phyloP scores from a whole-genome alignment of 2,888 invertebrate genomes.

The Perdita meconis region DNA sequence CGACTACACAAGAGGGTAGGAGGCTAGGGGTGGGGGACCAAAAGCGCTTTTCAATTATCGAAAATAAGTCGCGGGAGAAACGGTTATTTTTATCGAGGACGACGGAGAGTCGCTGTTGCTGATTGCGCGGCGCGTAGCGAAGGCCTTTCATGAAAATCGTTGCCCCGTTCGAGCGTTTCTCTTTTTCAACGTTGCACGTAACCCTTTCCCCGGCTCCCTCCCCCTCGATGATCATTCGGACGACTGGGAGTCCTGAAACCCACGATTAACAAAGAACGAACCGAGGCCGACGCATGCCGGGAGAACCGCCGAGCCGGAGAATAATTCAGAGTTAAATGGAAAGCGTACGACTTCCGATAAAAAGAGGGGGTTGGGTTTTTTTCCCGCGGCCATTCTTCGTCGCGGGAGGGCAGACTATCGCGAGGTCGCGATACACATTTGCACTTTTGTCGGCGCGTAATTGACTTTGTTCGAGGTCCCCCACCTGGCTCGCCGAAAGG shows the following conservation, averaged over 20 bases:
- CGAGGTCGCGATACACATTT: constrained; percentile 52
- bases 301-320: constrained; percentile 15
- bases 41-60: constrained; percentile 38
- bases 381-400: constrained; percentile 29
- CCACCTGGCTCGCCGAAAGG: background rate
- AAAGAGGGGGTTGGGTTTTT: constrained; percentile 38
- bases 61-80: constrained; percentile 33
- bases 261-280: constrained; percentile 10
- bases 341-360: constrained; percentile 47
- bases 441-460: constrained; percentile 43
- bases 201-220: background rate
- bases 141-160: constrained; percentile 21
- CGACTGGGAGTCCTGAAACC: constrained; percentile 26
- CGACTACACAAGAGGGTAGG: background rate
- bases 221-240: background rate
- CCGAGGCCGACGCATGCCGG: background rate
- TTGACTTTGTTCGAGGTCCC: constrained; percentile 71
- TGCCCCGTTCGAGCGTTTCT: background rate
- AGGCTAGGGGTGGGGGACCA: constrained; percentile 2
- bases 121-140: background rate
- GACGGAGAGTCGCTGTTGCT: background rate
- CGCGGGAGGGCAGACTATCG: constrained; percentile 24
- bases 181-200: constrained; percentile 8
- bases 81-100: constrained; percentile 15
- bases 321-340: constrained; percentile 48